Conservation (phyloP, 2,888 invertebrate genomes). For the Apantesis nais region DNA sequence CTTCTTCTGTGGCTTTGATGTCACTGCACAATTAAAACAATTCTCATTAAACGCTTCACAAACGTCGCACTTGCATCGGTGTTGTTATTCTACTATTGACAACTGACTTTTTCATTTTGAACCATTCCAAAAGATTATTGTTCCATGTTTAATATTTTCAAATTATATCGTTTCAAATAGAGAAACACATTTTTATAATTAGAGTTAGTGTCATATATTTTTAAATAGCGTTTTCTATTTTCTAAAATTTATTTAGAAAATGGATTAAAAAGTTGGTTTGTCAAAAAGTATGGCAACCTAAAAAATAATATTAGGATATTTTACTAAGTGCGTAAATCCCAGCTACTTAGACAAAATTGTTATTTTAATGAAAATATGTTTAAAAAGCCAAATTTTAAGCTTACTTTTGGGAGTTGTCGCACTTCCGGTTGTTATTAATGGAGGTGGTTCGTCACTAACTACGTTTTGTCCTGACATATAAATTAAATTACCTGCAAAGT, state of each 20-base stretch:
- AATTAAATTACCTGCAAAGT: conserved; percentile 67
- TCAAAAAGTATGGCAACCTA: conserved; percentile 25
- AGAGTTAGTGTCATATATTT: conserved; percentile 52
- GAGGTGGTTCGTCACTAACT: conserved; percentile 56
- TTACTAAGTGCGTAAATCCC: conserved; percentile 8
- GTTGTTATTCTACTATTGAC: conserved; percentile 34
- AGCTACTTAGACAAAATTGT: background rate
- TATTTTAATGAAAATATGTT: conserved; percentile 9
- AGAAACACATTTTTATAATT: conserved; percentile 55
- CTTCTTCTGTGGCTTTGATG: conserved; percentile 66
- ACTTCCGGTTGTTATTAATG: conserved; percentile 56
- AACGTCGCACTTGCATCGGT: conserved; percentile 4
- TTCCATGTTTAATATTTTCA: conserved; percentile 54
- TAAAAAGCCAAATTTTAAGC: conserved; percentile 16
- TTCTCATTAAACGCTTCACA: conserved; percentile 12
- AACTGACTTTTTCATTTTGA: conserved; percentile 51
- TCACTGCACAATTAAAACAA: conserved; percentile 48
- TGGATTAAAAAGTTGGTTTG: conserved; percentile 21
- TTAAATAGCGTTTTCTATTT: conserved; percentile 56
- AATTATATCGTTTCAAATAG: conserved; percentile 56
- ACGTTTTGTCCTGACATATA: conserved; percentile 68
- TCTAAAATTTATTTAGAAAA: conserved; percentile 46
- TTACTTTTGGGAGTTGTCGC: conserved; percentile 55
- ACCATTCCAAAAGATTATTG: conserved; percentile 56
- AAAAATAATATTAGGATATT: conserved; percentile 1